Evolutionary conservation across 2,113 vertebrate genomes (phyloP).

Genomic region (Odobenus rosmarus): DNA sequence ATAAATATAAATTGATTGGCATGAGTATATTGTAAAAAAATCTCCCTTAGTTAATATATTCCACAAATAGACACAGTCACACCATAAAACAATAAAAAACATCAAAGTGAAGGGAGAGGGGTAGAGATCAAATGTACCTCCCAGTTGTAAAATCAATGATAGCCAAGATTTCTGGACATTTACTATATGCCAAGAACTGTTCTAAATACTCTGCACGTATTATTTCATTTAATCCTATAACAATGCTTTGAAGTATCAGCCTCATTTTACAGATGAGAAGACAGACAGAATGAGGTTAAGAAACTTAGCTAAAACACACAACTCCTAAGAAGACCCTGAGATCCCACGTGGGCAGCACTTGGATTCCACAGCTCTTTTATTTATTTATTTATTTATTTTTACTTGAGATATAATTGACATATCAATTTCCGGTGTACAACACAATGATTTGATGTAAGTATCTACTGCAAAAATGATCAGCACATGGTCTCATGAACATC

Average conservation of each 20-base stretch:
- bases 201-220: neutral
- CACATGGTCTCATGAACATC: neutral
- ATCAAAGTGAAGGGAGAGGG: neutral
- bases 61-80: neutral
- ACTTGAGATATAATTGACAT: neutral
- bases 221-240: conserved; percentile 40
- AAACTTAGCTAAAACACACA: conserved; percentile 10
- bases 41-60: neutral
- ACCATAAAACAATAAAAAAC: neutral
- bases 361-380: neutral
- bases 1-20: neutral
- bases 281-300: neutral
- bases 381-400: neutral
- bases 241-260: conserved; percentile 34
- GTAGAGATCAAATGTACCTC: neutral
- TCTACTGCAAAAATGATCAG: neutral
- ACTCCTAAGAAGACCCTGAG: neutral
- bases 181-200: neutral
- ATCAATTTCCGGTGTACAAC: neutral
- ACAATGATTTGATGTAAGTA: neutral
- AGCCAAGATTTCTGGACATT: neutral
- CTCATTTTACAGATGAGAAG: conserved; percentile 43
- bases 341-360: neutral
- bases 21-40: neutral
- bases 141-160: neutral